A percentile compares a stretch with the other conserved stretches of the same genome.
phyloP scores from a whole-genome alignment of 1,140 invertebrate genomes.

The Drosophila sturtevanti region DNA sequence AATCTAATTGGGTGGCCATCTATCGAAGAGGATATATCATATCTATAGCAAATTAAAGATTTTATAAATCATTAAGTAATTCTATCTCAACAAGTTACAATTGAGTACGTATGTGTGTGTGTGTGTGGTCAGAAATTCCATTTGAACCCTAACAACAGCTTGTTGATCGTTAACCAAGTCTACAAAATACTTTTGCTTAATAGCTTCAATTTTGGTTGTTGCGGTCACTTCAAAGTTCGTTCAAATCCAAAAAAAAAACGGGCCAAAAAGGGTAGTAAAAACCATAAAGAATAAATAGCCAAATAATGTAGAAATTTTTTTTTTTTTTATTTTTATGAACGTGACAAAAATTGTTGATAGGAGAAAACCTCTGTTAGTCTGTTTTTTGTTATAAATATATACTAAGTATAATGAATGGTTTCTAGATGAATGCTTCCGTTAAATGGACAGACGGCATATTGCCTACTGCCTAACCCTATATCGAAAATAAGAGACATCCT shows the following conservation, averaged over 20 bases:
- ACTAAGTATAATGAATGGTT: constrained; percentile 39
- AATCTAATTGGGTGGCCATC: background rate
- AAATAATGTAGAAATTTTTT: constrained; percentile 25
- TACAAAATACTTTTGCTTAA: constrained; percentile 40
- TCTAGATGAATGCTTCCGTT: constrained; percentile 52
- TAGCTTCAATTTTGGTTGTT: constrained; percentile 5
- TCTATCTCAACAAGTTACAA: background rate
- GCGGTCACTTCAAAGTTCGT: constrained; percentile 62
- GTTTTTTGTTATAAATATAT: too few relatives aligned
- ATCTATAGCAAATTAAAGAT: background rate
- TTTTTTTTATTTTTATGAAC: constrained; percentile 48
- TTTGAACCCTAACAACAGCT: constrained; percentile 13
- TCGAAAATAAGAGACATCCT: background rate
- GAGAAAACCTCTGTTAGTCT: background rate
- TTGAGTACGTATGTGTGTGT: too few relatives aligned
- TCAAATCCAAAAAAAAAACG: constrained; percentile 37
- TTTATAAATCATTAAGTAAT: background rate
- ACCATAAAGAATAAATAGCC: constrained; percentile 50
- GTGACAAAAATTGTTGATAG: constrained; percentile 66
- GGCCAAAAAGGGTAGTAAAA: constrained; percentile 43
- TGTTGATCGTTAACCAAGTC: constrained; percentile 42
- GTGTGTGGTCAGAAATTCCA: constrained; percentile 4
- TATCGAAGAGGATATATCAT: background rate
- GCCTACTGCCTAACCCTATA: constrained; percentile 41
- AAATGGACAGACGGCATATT: constrained; percentile 25